phyloP scores from a whole-genome alignment of 2,113 vertebrate genomes.

The Lycaon pictus region DNA sequence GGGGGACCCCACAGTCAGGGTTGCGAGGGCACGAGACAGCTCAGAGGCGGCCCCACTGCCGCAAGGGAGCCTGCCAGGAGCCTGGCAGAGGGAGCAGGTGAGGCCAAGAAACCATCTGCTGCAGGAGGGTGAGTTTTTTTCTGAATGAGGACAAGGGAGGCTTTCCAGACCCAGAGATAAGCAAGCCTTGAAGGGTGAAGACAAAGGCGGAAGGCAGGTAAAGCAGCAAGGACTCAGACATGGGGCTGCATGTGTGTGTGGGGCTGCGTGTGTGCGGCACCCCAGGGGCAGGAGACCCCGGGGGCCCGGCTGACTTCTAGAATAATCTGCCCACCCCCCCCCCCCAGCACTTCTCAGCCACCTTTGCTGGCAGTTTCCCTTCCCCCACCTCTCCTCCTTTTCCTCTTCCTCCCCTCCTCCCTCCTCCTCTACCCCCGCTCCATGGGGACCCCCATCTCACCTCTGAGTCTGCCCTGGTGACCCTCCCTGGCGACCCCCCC shows the following conservation, averaged over 20 bases:
- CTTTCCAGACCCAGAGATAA: not conserved
- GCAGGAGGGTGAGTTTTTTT: no score
- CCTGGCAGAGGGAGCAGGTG: no score
- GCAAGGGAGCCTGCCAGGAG: fast-evolving
- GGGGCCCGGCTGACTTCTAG: not conserved
- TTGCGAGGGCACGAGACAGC: not conserved
- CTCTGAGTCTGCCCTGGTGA: not conserved
- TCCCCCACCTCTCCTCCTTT: not conserved
- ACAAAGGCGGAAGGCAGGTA: not conserved
- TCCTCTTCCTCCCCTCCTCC: no score
- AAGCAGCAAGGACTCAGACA: not conserved
- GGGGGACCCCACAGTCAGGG: not conserved
- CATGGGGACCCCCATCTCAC: not conserved
- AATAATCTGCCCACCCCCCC: no score
- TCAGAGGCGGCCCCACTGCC: not conserved
- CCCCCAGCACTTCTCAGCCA: not conserved
- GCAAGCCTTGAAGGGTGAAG: not conserved
- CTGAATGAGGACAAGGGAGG: no score
- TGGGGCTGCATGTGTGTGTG: no score
- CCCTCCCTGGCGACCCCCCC: not conserved
- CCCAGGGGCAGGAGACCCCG: not conserved
- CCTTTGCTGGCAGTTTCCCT: not conserved
- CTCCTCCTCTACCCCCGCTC: not conserved
- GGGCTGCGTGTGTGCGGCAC: not conserved
- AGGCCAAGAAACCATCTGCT: no score